These are phyloP conservation scores for Latrodectus geometricus DNA, from an alignment of 1,140 invertebrate species.

Conservation along the genomic window DNA sequence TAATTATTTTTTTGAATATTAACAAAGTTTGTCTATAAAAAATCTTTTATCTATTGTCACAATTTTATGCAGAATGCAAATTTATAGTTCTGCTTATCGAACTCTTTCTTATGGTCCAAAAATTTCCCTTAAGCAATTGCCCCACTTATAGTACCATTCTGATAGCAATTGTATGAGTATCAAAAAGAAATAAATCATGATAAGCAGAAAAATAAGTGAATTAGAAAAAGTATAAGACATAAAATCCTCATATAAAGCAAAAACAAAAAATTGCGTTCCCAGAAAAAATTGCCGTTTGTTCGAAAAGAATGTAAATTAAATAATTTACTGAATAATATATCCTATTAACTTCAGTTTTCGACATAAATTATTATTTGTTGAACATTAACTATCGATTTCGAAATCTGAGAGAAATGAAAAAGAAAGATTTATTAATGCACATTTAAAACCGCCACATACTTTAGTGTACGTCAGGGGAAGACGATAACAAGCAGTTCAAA, in stretches of 20 bases:
- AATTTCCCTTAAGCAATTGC: too few species aligned
- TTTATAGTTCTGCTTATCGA: too few species aligned
- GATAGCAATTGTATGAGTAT: neutral
- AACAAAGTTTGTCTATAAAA: too few species aligned
- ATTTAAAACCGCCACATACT: constrained; percentile 6
- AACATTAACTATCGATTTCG: constrained; percentile 9
- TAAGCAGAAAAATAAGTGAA: neutral
- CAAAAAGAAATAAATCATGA: neutral
- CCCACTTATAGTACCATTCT: neutral
- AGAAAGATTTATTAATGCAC: constrained; percentile 6
- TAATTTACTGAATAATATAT: constrained; percentile 3
- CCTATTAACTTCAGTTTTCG: constrained; percentile 11
- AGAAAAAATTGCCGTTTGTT: too few species aligned
- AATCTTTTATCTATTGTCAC: too few species aligned
- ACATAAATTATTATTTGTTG: constrained; percentile 13
- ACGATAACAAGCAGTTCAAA: constrained; percentile 26
- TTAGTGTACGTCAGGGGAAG: constrained; percentile 1
- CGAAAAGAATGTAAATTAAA: too few species aligned
- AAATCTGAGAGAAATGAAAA: neutral
- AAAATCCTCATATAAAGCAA: too few species aligned
- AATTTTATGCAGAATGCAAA: too few species aligned
- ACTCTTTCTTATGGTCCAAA: too few species aligned
- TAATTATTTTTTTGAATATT: too few species aligned
- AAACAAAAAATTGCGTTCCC: too few species aligned
- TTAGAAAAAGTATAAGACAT: neutral